These are phyloP conservation scores for Mellilla xanthometata DNA, from an alignment of 2,888 invertebrate genomes.

Conservation along the genomic window DNA sequence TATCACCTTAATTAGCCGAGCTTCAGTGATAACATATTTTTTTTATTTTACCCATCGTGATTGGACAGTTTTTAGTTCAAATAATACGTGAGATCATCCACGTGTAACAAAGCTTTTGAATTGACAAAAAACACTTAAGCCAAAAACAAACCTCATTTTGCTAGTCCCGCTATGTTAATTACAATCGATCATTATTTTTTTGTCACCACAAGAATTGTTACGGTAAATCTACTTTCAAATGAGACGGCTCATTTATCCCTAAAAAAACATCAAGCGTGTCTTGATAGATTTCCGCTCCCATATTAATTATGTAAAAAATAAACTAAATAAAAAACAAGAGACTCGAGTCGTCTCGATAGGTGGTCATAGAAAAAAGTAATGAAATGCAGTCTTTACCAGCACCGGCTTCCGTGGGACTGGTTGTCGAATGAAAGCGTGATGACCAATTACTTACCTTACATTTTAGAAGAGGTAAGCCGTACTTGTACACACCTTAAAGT, in stretches of 20 bases:
- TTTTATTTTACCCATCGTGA: too few relatives aligned
- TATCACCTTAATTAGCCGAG: too few relatives aligned
- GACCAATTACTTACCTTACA: too few relatives aligned
- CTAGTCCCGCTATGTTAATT: background rate
- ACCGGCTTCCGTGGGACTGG: slow-evolving; percentile 33
- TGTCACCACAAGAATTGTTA: slow-evolving; percentile 5
- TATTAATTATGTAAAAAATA: slow-evolving; percentile 21
- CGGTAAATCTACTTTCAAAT: slow-evolving; percentile 9
- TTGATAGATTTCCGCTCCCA: background rate
- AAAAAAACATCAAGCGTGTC: slow-evolving; percentile 4
- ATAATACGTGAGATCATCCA: too few relatives aligned
- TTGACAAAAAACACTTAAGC: too few relatives aligned
- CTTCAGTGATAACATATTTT: too few relatives aligned
- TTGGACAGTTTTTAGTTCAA: too few relatives aligned
- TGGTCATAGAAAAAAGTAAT: slow-evolving; percentile 46
- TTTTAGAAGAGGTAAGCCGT: too few relatives aligned
- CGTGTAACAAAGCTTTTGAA: too few relatives aligned
- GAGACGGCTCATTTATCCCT: slow-evolving; percentile 7
- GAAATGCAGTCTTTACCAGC: slow-evolving; percentile 33
- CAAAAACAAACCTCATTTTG: too few relatives aligned
- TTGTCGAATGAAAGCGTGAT: slow-evolving; percentile 30
- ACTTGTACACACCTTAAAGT: too few relatives aligned
- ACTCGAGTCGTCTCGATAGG: slow-evolving; percentile 30
- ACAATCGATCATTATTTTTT: slow-evolving; percentile 6
- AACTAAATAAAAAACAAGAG: slow-evolving; percentile 18